phyloP scores from a whole-genome alignment of 2,888 invertebrate genomes.

The Drosophila nr. perissopoda region DNA sequence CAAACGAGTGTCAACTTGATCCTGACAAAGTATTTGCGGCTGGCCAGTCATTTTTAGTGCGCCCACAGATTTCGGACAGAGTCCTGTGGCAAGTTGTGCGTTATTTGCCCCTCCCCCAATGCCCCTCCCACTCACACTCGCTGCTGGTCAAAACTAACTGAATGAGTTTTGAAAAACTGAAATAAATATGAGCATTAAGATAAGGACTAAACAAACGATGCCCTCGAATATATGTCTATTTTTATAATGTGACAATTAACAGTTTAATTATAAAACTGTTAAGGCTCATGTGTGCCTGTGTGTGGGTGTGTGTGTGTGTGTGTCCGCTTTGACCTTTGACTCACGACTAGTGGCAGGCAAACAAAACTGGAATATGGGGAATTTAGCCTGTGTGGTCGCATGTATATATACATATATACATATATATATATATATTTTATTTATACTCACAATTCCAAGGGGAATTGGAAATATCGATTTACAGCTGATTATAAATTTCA shows the following conservation, averaged over 20 bases:
- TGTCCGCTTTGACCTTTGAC: constrained; percentile 1
- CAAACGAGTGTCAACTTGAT: constrained; percentile 77
- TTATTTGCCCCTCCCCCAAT: not conserved
- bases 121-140: not conserved
- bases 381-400: not conserved
- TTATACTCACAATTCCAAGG: not conserved
- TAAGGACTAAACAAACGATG: not conserved
- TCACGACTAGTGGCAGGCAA: not conserved
- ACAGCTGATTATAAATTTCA: not conserved
- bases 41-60: constrained; percentile 77
- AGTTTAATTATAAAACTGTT: not conserved
- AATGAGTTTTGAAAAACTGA: constrained; percentile 15
- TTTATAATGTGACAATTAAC: constrained; percentile 1
- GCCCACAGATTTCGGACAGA: constrained; percentile 54
- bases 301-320: not conserved
- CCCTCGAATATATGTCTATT: not conserved
- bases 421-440: not conserved
- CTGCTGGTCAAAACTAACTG: not conserved
- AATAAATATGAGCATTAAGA: constrained; percentile 12
- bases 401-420: not conserved
- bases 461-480: not conserved
- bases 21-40: constrained; percentile 80
- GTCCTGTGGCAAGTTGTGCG: constrained; percentile 6
- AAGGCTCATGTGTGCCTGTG: too few species aligned
- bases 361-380: not conserved